phyloP scores from a whole-genome alignment of 2,888 invertebrate genomes.

The Cephus runcator region DNA sequence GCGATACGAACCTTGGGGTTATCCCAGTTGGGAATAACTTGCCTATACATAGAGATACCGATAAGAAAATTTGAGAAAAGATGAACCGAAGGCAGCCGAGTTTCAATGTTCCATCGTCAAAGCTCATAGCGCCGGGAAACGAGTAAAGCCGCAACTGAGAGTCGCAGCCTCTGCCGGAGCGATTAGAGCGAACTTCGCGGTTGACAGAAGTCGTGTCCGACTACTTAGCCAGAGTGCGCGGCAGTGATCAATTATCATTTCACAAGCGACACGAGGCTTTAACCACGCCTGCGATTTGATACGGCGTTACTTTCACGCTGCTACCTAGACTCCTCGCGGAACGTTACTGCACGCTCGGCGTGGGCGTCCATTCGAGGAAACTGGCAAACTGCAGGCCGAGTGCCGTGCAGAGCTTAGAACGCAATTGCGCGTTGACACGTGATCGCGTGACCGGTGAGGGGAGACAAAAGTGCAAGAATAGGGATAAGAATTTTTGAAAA shows the following conservation, averaged over 20 bases:
- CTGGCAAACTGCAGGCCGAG: not conserved
- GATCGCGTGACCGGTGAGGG: not conserved
- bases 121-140: not conserved
- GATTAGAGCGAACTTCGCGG: slow-evolving; percentile 5
- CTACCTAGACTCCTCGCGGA: not conserved
- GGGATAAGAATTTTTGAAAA: not conserved
- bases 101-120: not conserved
- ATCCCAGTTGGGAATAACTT: not conserved
- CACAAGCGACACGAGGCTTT: slow-evolving; percentile 15
- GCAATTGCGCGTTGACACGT: not conserved
- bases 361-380: not conserved
- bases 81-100: not conserved
- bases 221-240: slow-evolving; percentile 12
- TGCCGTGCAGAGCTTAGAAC: not conserved
- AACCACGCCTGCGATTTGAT: slow-evolving; percentile 10
- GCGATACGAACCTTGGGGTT: not conserved
- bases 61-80: not conserved
- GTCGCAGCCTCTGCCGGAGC: not conserved
- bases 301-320: slow-evolving; percentile 17
- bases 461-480: not conserved
- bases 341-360: not conserved
- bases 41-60: not conserved
- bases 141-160: not conserved
- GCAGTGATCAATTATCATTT: slow-evolving; percentile 21
- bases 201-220: slow-evolving; percentile 18